A percentile compares a stretch with the other conserved stretches of the same genome.
Evolutionary conservation across 2,888 invertebrate genomes (phyloP).

Genomic region (Poecilus cupreus): DNA sequence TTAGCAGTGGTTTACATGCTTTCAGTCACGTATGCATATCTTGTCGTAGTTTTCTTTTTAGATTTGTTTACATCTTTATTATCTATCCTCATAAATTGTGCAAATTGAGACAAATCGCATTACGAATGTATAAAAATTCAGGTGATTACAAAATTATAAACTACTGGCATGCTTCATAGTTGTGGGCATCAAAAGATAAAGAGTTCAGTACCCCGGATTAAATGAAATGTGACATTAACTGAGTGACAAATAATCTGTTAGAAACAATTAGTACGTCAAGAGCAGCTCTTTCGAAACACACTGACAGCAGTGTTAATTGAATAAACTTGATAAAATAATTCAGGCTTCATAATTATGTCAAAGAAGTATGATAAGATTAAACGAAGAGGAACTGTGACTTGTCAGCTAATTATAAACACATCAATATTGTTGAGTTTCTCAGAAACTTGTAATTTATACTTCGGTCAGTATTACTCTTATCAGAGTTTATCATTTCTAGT

Average conservation of each 20-base stretch:
- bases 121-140: neutral
- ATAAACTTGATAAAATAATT: constrained; percentile 54
- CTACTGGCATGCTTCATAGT: neutral
- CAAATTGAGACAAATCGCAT: constrained; percentile 33
- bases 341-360: constrained; percentile 57
- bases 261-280: constrained; percentile 52
- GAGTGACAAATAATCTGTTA: constrained; percentile 53
- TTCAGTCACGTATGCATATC: neutral
- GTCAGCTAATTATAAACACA: constrained; percentile 53
- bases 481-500: neutral
- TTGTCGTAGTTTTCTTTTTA: neutral
- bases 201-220: constrained; percentile 39
- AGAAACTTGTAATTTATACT: constrained; percentile 39
- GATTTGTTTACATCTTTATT: neutral
- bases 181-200: constrained; percentile 2
- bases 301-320: constrained; percentile 52
- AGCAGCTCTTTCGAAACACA: constrained; percentile 34
- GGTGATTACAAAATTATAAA: neutral
- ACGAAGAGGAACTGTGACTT: constrained; percentile 19
- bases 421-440: constrained; percentile 43
- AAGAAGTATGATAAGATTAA: constrained; percentile 52
- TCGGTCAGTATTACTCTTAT: constrained; percentile 43
- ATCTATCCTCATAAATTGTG: constrained; percentile 1
- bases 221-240: constrained; percentile 48
- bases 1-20: neutral